Base-by-base conservation (phyloP, 2,113 vertebrate species). In the Pyxicephalus adspersus region DNA sequence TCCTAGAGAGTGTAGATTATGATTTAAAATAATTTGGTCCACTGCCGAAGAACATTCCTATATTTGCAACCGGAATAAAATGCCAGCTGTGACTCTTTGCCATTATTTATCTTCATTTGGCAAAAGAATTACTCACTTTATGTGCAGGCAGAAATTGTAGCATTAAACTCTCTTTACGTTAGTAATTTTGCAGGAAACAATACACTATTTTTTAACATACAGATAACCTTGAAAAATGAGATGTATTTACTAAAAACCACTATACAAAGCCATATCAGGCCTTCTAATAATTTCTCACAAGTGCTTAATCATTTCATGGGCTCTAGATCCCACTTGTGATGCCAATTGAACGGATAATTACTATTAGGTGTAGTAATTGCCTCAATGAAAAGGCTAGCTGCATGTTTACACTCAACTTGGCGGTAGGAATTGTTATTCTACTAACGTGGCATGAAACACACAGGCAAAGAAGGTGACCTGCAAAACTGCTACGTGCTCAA, bases 381-480 rank as follows among this genome's bases (percentile, higher is more conserved):
- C 45, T 73, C 16, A 74, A 73, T 81, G 50, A 81, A 55, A 74
- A 74, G 45, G 45, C 57, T 28, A 25, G 50, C 70, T 74, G 9
- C 61, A 26, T 74, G 68, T 74, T 81, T 81, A 73, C 68, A 65
- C 45, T 81, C 60, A 81, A 73, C 68, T 65, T 74, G 79, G 51
- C 79, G 72, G 50, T n/a, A 45, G 15, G 15, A 25, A 66, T 76
- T 51, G 55, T 77, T 70, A 29, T 55, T 60, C 60, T 38, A 55
- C 76, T 71, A 74, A 61, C 38, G 70, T 45, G 28, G 76, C 75
- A 20, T 25, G 34, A 68, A 80, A 77, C 64, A 50, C 66, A 76
- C 64, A 51, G 80, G 83, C 83, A 83, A 81, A 85, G 83, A 77
- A 80, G 85, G 84, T 84, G 86, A 87, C 68, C 71, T 60, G 28